Conservation (phyloP, 2,888 invertebrate species). For the Pristionchus mayeri region DNA sequence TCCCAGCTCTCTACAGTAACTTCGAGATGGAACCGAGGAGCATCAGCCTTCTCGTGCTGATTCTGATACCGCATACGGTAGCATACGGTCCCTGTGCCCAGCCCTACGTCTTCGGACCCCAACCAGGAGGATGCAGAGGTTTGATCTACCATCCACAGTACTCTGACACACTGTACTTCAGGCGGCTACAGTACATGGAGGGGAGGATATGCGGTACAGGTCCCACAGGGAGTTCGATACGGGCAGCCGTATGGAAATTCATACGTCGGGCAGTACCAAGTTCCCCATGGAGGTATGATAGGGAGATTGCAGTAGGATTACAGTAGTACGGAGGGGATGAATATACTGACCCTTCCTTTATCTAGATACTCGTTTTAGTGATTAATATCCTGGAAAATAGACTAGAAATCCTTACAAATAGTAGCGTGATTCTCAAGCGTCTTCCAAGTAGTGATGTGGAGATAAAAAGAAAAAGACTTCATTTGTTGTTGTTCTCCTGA, state of each 20-base stretch:
- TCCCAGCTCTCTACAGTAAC: background rate
- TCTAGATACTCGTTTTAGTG: too few species aligned
- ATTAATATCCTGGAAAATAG: too few species aligned
- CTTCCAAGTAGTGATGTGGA: too few species aligned
- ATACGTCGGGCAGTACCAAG: background rate
- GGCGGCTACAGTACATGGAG: constrained; percentile 6
- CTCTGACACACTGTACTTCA: background rate
- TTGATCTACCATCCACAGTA: background rate
- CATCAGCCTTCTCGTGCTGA: background rate
- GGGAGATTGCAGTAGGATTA: background rate
- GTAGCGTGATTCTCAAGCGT: too few species aligned
- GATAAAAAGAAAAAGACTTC: too few species aligned
- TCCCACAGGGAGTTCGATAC: background rate
- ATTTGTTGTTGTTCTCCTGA: too few species aligned
- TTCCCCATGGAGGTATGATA: background rate
- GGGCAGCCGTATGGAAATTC: background rate
- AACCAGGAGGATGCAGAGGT: background rate
- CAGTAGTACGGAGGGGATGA: too few species aligned
- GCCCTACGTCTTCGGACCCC: constrained; percentile 19
- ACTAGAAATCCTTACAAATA: too few species aligned
- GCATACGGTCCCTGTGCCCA: background rate
- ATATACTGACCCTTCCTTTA: too few species aligned
- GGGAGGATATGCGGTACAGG: background rate
- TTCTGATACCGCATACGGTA: background rate
- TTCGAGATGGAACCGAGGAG: background rate